Base-by-base conservation (phyloP, 2,888 invertebrate species). In the Aphodius sticticus region DNA sequence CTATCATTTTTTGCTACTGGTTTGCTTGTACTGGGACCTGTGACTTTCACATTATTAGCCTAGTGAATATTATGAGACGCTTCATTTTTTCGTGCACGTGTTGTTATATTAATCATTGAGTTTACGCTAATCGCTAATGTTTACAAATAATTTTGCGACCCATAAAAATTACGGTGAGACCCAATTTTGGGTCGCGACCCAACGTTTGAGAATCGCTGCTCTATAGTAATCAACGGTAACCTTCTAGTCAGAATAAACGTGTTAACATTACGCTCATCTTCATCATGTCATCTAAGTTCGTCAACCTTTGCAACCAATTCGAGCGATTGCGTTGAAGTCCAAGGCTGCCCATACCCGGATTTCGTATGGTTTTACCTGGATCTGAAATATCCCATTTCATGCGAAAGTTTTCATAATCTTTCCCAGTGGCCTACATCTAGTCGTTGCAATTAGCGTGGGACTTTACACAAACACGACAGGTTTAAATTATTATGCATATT, bases 351-450 rank as follows among this genome's bases (percentile, higher is more conserved):
- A 53, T 53, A 53, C 53, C 53, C 53, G 53, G 53, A 53, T 53
- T 53, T 53, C 53, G 53, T 53, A 53, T 53, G 53, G 53, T 53
- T 53, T 53, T 53, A 53, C 53, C 53, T 53, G 53, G 53, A 53
- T 53, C 53, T 53, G 53, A 53, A 53, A 53, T 53, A 5, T 53
- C 12, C 12, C 0, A 9, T 53, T 53, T 12, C 53, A 53, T 53
- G 53, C 53, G 53, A 53, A 53, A 53, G 1, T 5, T 53, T 53
- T 53, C 1, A 53, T 53, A 53, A 53, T 53, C 38, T 53, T 53
- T 53, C 12, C 53, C 53, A 53, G 3, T 53, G 53, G 4, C 53
- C 53, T 53, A 53, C 53, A 53, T 53, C 2, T 53, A 53, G 53
- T 53, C 53, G 1, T 5, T 53, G 12, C 53, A 53, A 26, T 26